Conservation (phyloP, 2,888 invertebrate genomes). For the Apoderus coryli region DNA sequence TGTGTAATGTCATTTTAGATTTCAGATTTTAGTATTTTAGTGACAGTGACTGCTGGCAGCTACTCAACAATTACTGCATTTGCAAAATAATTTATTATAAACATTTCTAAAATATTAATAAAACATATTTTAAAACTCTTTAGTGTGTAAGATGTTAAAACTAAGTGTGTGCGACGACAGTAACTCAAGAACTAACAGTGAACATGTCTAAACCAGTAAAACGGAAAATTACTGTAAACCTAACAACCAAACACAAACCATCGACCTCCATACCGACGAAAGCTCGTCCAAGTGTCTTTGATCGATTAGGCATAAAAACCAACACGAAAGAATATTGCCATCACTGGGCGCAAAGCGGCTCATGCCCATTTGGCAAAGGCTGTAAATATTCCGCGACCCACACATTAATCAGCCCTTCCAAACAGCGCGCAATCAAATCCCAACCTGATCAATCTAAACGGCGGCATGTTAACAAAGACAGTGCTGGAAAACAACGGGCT, state of each 20-base stretch:
- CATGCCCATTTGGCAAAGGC: constrained; percentile 61
- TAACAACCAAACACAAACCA: constrained; percentile 39
- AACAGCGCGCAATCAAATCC: constrained; percentile 53
- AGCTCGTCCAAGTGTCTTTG: constrained; percentile 66
- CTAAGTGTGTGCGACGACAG: too few species aligned
- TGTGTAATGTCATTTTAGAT: too few species aligned
- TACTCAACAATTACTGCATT: too few species aligned
- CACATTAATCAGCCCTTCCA: constrained; percentile 60
- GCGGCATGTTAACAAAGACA: constrained; percentile 21
- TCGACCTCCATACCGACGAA: constrained; percentile 37
- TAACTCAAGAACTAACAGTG: constrained; percentile 18
- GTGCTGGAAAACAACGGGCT: too few species aligned
- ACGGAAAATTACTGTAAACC: constrained; percentile 64
- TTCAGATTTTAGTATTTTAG: too few species aligned
- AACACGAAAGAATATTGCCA: constrained; percentile 49
- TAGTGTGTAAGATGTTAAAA: too few species aligned
- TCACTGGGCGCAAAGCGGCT: constrained; percentile 65
- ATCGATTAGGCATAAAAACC: constrained; percentile 59
- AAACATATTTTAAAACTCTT: too few species aligned
- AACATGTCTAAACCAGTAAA: constrained; percentile 55
- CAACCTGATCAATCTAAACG: constrained; percentile 36
- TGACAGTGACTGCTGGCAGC: too few species aligned
- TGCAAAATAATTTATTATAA: too few species aligned
- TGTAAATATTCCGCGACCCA: constrained; percentile 65
- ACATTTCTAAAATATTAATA: too few species aligned